These are phyloP conservation scores for Arbacia lixula DNA, from an alignment of 53 echinoderm and acorn worm genomes.

Conservation along the genomic window DNA sequence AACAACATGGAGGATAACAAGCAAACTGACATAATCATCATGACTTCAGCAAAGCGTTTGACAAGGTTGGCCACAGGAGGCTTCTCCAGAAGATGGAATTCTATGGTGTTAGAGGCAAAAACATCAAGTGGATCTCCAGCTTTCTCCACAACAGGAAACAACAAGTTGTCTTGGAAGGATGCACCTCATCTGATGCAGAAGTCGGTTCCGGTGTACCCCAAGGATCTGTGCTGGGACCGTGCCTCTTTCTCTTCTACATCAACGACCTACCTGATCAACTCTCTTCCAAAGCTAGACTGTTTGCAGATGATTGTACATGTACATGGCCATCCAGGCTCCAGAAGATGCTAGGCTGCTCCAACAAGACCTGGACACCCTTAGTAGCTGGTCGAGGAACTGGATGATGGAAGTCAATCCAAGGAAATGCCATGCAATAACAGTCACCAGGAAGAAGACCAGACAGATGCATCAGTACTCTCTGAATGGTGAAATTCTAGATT, in stretches of 20 bases:
- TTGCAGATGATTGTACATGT: conserved; percentile 68
- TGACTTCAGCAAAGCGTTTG: conserved; percentile 41
- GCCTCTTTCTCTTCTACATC: conserved; percentile 58
- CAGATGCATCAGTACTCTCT: background rate
- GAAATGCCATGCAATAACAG: conserved; percentile 22
- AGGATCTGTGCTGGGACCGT: conserved; percentile 59
- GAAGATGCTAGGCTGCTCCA: background rate
- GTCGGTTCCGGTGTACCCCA: conserved; percentile 52
- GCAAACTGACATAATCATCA: conserved; percentile 3
- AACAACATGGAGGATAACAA: conserved; percentile 36
- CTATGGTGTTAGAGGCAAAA: conserved; percentile 22
- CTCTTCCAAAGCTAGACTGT: conserved; percentile 27
- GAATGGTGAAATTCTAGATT: background rate
- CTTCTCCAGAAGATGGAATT: conserved; percentile 18
- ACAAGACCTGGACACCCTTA: conserved; percentile 10
- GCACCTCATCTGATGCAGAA: conserved; percentile 9
- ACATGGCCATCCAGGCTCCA: conserved; percentile 3
- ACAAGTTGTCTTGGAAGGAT: conserved; percentile 20
- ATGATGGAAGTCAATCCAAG: conserved; percentile 17
- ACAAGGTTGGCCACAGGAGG: conserved; percentile 40
- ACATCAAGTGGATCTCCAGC: conserved; percentile 11
- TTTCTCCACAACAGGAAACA: conserved; percentile 29
- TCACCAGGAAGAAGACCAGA: conserved; percentile 10
- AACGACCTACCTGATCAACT: conserved; percentile 48
- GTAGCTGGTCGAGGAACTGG: background rate